Conservation (phyloP, 1,140 invertebrate species). For the Triops cancriformis region DNA sequence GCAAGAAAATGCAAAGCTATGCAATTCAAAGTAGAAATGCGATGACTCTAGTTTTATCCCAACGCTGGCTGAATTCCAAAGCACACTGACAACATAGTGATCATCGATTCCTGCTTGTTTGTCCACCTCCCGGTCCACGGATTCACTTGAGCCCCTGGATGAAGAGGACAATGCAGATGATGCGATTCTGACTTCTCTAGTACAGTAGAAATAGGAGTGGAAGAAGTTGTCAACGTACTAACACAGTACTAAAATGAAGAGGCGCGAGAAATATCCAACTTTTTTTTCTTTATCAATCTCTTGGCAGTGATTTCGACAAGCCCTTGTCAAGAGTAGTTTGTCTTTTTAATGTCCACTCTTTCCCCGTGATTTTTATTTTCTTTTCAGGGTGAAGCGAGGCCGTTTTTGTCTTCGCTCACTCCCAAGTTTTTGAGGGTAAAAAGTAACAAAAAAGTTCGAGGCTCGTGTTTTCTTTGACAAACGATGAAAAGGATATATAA, state of each 20-base stretch:
- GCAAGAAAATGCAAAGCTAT: background rate
- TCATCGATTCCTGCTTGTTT: slow-evolving; percentile 2
- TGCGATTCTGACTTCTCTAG: background rate
- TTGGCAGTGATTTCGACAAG: background rate
- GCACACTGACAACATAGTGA: background rate
- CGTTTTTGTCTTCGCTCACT: background rate
- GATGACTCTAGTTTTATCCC: background rate
- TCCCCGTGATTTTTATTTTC: background rate
- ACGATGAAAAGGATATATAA: slow-evolving; percentile 4
- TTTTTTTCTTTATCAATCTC: background rate
- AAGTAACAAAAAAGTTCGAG: background rate
- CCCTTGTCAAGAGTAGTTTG: background rate
- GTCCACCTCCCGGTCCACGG: background rate
- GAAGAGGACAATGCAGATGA: background rate
- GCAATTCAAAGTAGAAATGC: background rate
- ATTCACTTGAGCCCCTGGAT: background rate
- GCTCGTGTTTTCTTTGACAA: slow-evolving; percentile 13
- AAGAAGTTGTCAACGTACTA: background rate
- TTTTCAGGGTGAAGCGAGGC: background rate
- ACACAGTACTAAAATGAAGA: too few species aligned
- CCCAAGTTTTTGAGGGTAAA: background rate
- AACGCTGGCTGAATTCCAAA: background rate
- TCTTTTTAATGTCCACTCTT: background rate
- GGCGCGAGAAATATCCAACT: background rate
- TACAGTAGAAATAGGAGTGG: background rate